Evolutionary conservation across 2,888 invertebrate species (phyloP), one percentile per base, ranked within the genome.

Genomic region (Morpho achilles): DNA sequence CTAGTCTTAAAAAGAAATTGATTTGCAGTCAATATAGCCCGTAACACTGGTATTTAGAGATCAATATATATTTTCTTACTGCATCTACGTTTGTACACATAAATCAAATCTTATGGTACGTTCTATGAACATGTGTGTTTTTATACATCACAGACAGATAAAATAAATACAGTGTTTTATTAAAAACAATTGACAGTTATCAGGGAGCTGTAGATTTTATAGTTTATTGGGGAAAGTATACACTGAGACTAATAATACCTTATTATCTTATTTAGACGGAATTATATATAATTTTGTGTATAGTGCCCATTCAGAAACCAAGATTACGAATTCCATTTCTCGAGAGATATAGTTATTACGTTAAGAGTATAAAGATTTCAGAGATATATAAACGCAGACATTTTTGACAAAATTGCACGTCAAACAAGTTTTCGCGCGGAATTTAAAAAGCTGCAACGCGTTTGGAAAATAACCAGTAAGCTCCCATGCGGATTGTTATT

Each of bases 41-140:
- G 72, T 77, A 76, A 67, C 3, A 8, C 58, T 9, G 63, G 7
- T 0, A 0, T 3, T 45, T 69, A 82, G 66, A 68, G 73, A 65
- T 50, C 48, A 69, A 62, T 74, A 40, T 53, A 22, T 3, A 22
- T 3, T 71, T 76, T 23, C 40, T 43, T 50, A 42, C 22, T 49
- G 45, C 22, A 7, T 45, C 9, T 43, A 23, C 62, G 39, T 55
- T 45, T 58, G 50, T 65, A 32, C 66, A 70, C 72, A 87, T 88
- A 87, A 87, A 88, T 88, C 88, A 89, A 87, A 84, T 84, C 80
- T 78, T 79, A 79, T 74, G 75, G 75, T 71, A 75, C 75, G 74
- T 75, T 78, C 77, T 72, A 76, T 71, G 80, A 82, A 86, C 80
- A 78, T 73, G 75, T 83, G 84, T 86, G 86, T 85, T 87, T 86